Evolutionary conservation across 1,140 invertebrate genomes (phyloP), one percentile per base, ranked within the genome.

Genomic region (Lepidotrigona ventralis): DNA sequence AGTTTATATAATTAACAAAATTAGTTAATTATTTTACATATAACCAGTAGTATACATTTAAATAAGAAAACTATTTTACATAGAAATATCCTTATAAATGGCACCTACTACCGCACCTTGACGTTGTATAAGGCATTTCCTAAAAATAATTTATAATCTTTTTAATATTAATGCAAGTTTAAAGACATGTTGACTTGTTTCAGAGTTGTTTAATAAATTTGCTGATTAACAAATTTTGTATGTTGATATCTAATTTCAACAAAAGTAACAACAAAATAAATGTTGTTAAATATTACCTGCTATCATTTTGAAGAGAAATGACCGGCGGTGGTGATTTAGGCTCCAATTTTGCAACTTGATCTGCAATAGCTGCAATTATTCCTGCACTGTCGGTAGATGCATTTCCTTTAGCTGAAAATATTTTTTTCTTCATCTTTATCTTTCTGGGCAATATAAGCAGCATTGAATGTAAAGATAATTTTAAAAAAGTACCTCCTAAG

Each of bases 111-210:
- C 89, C 79, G 90, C 88, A 29, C 92, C 93, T 71, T 93, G 86
- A 21, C 92, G 92, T 69, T 93, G 91, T 83, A 94, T 94, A n/a
- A 94, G 86, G 79, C 93, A 94, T 81, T 94, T 92, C 81, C 94
- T 94, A 79, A 92, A 90, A 87, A 79, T 81, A 21, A 68, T 84
- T 81, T 26, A 80, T 39, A 63, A 64, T 81, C 26, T 87, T 60
- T 68, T 70, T 74, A 58, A 54, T 78, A 74, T 77, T 83, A 78
- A 23, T 51, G 17, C 2, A n/a, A 58, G 14, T 6, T 64, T 72
- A 60, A 60, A 69, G 23, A 73, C 5, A 46, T 53, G 51, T 77
- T 82, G 11, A 71, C n/a, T n/a, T n/a, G 29, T 54, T 81, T 46
- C 33, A 83, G 21, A 54, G 15, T 51, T 63, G 29, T 70, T 71